phyloP scores from a whole-genome alignment of 2,888 invertebrate genomes.

The Ormyrus thymus region DNA sequence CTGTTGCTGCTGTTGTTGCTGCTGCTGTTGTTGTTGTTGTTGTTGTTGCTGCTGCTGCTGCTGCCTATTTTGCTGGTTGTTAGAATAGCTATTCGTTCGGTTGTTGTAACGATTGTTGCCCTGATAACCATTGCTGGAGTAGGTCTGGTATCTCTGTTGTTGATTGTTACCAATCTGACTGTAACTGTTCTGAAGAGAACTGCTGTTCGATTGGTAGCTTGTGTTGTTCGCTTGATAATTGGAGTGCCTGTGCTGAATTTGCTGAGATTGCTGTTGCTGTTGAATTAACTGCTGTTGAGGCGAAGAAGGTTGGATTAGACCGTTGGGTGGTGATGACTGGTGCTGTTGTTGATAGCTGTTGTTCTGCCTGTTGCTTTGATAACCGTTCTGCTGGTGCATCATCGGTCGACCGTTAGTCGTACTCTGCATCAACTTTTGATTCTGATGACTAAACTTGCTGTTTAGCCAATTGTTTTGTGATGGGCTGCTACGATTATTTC shows the following conservation, averaged over 20 bases:
- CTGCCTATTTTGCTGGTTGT: conserved; percentile 76
- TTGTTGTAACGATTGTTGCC: conserved; percentile 66
- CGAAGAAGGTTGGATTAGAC: conserved; percentile 49
- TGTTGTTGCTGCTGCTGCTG: conserved; percentile 75
- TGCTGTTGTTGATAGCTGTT: conserved; percentile 64
- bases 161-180: conserved; percentile 60
- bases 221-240: conserved; percentile 64
- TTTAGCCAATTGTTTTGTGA: conserved; percentile 78
- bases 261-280: conserved; percentile 66
- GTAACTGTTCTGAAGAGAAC: conserved; percentile 64
- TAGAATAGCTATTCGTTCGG: conserved; percentile 55
- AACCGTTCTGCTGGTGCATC: conserved; percentile 79
- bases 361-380: conserved; percentile 73
- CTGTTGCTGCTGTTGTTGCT: conserved; percentile 75
- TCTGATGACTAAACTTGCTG: conserved; percentile 69
- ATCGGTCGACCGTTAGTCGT: conserved; percentile 61
- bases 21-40: conserved; percentile 73
- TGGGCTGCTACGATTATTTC: conserved; percentile 73
- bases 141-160: conserved; percentile 67
- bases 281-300: conserved; percentile 66
- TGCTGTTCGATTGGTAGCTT: conserved; percentile 73
- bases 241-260: conserved; percentile 75
- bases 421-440: conserved; percentile 40
- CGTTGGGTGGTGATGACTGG: conserved; percentile 52
- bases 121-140: conserved; percentile 65